Evolutionary conservation across 2,113 vertebrate species (phyloP).

Genomic region (Lathamus discolor): DNA sequence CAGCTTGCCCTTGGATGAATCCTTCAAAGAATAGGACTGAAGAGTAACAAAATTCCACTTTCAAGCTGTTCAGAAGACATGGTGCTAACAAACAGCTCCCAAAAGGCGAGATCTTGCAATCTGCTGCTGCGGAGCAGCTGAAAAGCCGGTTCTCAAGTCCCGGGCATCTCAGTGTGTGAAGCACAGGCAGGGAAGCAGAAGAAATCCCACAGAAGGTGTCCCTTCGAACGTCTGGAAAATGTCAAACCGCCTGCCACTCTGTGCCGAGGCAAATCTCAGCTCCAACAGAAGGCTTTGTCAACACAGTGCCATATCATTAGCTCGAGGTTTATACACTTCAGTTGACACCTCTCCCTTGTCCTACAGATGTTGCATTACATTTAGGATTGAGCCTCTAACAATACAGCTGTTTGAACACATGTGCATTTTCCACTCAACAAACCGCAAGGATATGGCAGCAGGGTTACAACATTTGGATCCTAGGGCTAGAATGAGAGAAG

Average conservation of each 20-base stretch:
- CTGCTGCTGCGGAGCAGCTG: neutral
- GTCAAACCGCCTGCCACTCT: neutral
- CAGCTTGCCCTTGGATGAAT: neutral
- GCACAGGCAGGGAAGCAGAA: neutral
- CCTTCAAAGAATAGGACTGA: neutral
- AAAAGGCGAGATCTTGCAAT: neutral
- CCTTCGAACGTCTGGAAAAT: neutral
- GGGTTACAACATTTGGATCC: conserved; percentile 64
- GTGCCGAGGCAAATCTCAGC: neutral
- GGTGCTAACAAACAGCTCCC: neutral
- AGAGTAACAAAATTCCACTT: neutral
- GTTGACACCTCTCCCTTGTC: conserved; percentile 60
- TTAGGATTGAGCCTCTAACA: conserved; percentile 27
- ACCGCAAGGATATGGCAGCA: conserved; percentile 50
- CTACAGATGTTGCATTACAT: conserved; percentile 57
- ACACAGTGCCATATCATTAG: neutral
- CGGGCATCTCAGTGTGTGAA: neutral
- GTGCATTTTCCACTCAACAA: conserved; percentile 76
- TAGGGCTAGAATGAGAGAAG: conserved; percentile 63
- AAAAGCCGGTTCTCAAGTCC: neutral
- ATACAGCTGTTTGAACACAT: conserved; percentile 70
- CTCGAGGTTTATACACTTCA: conserved; percentile 56
- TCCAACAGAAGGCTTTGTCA: conserved; percentile 34
- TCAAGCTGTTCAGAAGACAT: conserved; percentile 2
- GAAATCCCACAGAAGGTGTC: neutral